phyloP scores from a whole-genome alignment of 2,888 invertebrate genomes.

The Caenorhabditis sp. region DNA sequence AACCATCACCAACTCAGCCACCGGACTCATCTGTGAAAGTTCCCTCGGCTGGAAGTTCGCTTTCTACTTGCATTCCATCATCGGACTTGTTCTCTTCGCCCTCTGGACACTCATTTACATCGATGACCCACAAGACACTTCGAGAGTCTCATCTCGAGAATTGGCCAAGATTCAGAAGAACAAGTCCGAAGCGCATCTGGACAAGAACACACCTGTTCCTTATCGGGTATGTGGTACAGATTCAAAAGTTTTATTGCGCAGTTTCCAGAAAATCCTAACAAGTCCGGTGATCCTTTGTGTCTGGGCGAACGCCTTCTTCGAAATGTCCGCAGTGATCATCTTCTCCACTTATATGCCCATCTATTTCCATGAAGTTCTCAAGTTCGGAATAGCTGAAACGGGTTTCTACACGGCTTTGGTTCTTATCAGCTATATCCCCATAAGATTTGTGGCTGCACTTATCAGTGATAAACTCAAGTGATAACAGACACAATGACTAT shows the following conservation, averaged over 20 bases:
- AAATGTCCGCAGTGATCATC: constrained; percentile 72
- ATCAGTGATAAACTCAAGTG: constrained; percentile 72
- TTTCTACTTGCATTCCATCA: constrained; percentile 64
- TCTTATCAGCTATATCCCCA: constrained; percentile 67
- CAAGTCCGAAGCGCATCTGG: constrained; percentile 70
- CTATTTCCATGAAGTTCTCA: constrained; percentile 71
- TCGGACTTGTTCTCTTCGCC: constrained; percentile 66
- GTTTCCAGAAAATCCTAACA: constrained; percentile 69
- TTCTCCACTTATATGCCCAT: constrained; percentile 74
- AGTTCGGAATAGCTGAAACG: constrained; percentile 62
- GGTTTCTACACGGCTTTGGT: constrained; percentile 61
- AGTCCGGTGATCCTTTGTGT: constrained; percentile 68
- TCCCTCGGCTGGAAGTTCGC: constrained; percentile 64
- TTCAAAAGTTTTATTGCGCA: not conserved
- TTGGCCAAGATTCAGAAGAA: constrained; percentile 70
- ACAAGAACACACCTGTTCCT: constrained; percentile 67
- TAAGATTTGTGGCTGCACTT: constrained; percentile 69
- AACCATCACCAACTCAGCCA: constrained; percentile 72
- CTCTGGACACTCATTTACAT: constrained; percentile 71
- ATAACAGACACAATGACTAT: too few species aligned
- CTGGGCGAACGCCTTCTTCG: constrained; percentile 76
- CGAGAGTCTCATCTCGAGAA: constrained; percentile 66
- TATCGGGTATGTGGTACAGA: constrained; percentile 57
- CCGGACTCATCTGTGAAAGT: constrained; percentile 68
- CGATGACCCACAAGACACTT: constrained; percentile 68